Evolutionary conservation across 2,888 invertebrate genomes (phyloP).

Genomic region (Geophilus truncorum): DNA sequence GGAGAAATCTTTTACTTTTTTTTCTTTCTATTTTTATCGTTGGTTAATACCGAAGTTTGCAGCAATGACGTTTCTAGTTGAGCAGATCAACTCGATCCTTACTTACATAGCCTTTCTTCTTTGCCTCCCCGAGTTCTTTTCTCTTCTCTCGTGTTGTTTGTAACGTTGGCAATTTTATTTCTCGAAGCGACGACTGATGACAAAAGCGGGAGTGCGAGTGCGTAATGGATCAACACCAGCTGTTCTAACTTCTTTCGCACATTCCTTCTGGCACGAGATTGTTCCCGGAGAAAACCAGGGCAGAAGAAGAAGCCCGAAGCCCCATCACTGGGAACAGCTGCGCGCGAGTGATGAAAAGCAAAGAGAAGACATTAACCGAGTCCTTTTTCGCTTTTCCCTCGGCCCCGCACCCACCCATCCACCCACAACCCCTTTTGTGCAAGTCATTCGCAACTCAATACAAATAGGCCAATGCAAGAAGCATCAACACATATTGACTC

Average conservation of each 20-base stretch:
- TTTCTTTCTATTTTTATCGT: background rate
- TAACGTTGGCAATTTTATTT: background rate
- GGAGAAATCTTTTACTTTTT: background rate
- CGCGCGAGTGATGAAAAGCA: slow-evolving; percentile 10
- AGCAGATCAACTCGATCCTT: background rate
- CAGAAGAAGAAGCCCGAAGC: background rate
- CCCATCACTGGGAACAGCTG: slow-evolving; percentile 9
- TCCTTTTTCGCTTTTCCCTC: background rate
- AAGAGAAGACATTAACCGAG: slow-evolving; percentile 16
- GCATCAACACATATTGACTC: slow-evolving; percentile 11
- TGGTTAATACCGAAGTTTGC: background rate
- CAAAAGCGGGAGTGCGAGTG: slow-evolving; percentile 9
- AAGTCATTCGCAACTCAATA: background rate
- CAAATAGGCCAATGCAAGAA: background rate
- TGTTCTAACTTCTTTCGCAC: slow-evolving; percentile 11
- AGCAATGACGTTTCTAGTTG: background rate
- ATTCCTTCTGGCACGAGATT: slow-evolving; percentile 15
- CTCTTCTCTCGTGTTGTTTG: background rate
- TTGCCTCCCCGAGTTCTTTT: background rate
- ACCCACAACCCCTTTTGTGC: background rate
- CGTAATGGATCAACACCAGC: slow-evolving; percentile 15
- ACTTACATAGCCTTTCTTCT: background rate
- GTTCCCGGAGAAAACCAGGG: background rate
- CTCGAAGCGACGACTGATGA: background rate
- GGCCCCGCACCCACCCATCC: too few relatives aligned